phyloP scores from a whole-genome alignment of 2,888 invertebrate genomes.

The Cephus rjabovi region DNA sequence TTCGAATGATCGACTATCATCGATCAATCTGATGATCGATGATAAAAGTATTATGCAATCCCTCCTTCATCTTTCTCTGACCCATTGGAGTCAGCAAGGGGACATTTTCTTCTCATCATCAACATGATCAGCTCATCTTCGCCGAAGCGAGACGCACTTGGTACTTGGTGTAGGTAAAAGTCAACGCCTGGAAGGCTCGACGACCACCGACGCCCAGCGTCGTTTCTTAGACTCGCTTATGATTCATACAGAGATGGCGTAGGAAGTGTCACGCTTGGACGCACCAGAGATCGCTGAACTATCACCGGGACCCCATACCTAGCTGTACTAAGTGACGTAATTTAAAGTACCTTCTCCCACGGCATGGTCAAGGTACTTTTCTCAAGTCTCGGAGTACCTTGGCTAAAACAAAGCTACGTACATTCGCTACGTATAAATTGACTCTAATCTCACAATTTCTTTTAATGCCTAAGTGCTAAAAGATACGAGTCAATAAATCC shows the following conservation, averaged over 20 bases:
- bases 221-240: constrained; percentile 15
- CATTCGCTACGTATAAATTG: not conserved
- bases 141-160: not conserved
- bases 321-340: constrained; percentile 31
- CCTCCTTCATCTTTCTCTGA: not conserved
- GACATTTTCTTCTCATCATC: not conserved
- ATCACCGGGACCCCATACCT: constrained; percentile 30
- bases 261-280: constrained; percentile 32
- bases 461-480: not conserved
- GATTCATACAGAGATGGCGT: constrained; percentile 26
- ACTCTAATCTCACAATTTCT: not conserved
- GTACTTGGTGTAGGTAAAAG: not conserved
- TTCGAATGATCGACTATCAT: not conserved
- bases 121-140: not conserved
- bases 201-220: constrained; percentile 1
- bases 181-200: not conserved
- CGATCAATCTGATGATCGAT: not conserved
- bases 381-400: not conserved
- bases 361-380: not conserved
- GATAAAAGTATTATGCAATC: not conserved
- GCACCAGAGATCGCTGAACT: constrained; percentile 35
- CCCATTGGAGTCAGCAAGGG: not conserved
- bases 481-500: not conserved
- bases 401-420: not conserved
- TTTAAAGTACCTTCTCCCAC: not conserved